A percentile compares a stretch with the other conserved stretches of the same genome.
Conservation (phyloP, 2,888 invertebrate species). For the Drosophila seclusa region DNA sequence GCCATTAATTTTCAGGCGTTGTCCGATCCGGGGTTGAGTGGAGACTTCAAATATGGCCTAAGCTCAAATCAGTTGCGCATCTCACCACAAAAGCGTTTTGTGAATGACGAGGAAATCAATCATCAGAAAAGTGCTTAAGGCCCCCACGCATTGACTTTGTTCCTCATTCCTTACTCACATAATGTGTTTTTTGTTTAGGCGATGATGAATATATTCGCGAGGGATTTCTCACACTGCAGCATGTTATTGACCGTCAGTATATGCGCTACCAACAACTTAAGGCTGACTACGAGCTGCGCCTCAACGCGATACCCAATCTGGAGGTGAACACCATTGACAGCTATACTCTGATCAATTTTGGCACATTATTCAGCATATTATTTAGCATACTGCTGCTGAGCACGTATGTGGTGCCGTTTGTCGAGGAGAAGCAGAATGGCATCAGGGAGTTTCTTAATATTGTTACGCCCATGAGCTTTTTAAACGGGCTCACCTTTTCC, state of each 20-base stretch:
- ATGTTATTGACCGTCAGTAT: conserved; percentile 87
- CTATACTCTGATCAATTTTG: conserved; percentile 72
- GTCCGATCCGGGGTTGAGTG: conserved; percentile 29
- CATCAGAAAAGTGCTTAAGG: conserved; percentile 69
- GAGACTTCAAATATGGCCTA: conserved; percentile 84
- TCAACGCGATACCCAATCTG: conserved; percentile 75
- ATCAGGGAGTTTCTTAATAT: conserved; percentile 85
- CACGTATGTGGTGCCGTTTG: conserved; percentile 86
- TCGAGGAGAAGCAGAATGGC: conserved; percentile 87
- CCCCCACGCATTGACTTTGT: not conserved
- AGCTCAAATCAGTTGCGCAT: conserved; percentile 84
- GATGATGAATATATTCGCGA: conserved; percentile 85
- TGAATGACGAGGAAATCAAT: conserved; percentile 81
- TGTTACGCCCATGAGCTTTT: conserved; percentile 82
- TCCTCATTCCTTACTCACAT: conserved; percentile 20
- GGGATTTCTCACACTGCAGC: conserved; percentile 87
- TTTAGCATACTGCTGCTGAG: conserved; percentile 77
- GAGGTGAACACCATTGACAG: conserved; percentile 62
- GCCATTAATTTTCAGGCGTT: conserved; percentile 70
- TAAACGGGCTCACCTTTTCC: conserved; percentile 83
- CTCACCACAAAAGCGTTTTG: conserved; percentile 82
- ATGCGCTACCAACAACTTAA: conserved; percentile 80
- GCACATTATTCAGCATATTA: conserved; percentile 74
- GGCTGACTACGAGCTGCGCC: conserved; percentile 55
- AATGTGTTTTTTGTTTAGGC: conserved; percentile 68